Conservation (phyloP, 2,888 invertebrate genomes). For the Malacosoma neustria region DNA sequence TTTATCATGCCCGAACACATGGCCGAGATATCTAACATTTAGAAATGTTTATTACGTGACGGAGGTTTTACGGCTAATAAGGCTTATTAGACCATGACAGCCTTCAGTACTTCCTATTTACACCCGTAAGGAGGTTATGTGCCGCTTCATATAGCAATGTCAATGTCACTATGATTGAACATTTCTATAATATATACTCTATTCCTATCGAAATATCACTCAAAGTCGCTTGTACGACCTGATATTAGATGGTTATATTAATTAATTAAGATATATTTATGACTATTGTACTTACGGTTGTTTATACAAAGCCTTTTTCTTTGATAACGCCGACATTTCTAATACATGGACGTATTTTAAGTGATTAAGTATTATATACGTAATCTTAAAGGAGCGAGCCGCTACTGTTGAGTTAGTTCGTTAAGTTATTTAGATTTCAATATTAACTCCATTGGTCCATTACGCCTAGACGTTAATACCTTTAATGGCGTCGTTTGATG, state of each 20-base stretch:
- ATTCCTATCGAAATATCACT: no score
- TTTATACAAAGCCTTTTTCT: background rate
- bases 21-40: no score
- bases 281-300: background rate
- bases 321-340: background rate
- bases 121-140: slow-evolving; percentile 27
- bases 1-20: no score
- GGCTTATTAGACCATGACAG: background rate
- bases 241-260: slow-evolving; percentile 1
- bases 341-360: background rate
- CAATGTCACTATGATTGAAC: slow-evolving; percentile 29
- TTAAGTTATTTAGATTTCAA: background rate
- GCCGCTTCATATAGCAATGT: slow-evolving; percentile 32
- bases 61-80: no score
- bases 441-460: background rate
- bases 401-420: background rate
- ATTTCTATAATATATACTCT: no score
- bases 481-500: background rate
- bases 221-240: no score
- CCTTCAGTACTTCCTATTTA: background rate
- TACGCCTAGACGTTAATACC: background rate
- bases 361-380: background rate
- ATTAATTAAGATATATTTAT: slow-evolving; percentile 4
- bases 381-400: background rate
- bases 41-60: no score